Conservation (phyloP, 92 coral and sea anemone species). For the Paragorgia papillata region DNA sequence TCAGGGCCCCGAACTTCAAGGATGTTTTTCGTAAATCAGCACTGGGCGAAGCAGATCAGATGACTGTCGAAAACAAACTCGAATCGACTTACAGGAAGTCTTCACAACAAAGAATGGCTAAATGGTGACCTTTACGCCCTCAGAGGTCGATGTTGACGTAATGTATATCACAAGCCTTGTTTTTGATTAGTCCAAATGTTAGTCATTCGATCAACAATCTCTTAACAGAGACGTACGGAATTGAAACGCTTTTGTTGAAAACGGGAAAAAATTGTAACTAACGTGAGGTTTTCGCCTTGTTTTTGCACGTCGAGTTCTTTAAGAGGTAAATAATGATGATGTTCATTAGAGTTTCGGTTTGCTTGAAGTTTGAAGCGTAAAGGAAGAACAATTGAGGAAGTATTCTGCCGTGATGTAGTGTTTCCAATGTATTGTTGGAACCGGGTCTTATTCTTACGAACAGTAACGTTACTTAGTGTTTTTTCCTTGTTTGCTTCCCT, state of each 20-base stretch:
- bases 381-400: background rate
- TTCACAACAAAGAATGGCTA: constrained; percentile 13
- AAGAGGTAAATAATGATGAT: background rate
- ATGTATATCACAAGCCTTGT: constrained; percentile 21
- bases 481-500: background rate
- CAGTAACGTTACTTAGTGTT: background rate
- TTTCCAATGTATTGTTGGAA: background rate
- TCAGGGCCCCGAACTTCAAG: no score
- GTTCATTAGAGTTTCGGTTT: background rate
- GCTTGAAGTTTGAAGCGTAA: background rate
- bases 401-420: background rate
- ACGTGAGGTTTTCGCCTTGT: background rate
- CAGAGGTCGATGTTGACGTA: constrained; percentile 33
- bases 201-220: background rate
- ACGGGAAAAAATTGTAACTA: background rate
- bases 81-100: constrained; percentile 35
- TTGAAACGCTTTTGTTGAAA: background rate
- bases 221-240: background rate
- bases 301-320: background rate
- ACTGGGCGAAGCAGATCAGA: background rate
- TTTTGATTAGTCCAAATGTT: constrained; percentile 1
- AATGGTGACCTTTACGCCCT: constrained; percentile 7
- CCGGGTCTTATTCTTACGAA: background rate
- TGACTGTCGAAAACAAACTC: background rate
- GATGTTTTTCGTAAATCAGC: no score